Evolutionary conservation across 2,113 vertebrate species (phyloP), one percentile per base, ranked within the genome.

Genomic region (Eudorcas thomsonii): DNA sequence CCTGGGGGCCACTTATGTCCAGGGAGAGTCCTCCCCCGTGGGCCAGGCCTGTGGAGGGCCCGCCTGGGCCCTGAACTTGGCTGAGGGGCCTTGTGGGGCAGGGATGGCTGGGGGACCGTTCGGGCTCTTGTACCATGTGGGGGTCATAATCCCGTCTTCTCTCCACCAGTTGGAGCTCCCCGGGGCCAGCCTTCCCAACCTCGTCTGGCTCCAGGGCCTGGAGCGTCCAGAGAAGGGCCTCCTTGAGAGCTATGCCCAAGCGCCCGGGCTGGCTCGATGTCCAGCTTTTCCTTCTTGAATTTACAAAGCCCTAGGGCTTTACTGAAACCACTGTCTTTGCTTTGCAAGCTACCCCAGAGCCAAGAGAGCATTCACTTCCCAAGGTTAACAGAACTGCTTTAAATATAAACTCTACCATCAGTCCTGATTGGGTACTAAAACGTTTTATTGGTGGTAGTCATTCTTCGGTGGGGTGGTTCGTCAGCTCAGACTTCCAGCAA

Each of bases 401-500:
- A 59, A 80, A 84, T 59, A 39, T 7, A 57, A 83, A 91, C 57
- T 67, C 74, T 13, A 6, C 82, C 55, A 12, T 10, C 48, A 13
- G 50, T 48, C 33, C 94, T 64, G 55, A 59, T 0, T 1, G 50
- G 83, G 83, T 8, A 43, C 50, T 48, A 57, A 54, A 80, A 36
- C 1, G 28, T 92, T 87, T 90, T 33, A 33, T 45, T 25, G 80
- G 77, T 36, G 21, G 39, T 15, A n/a, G 45, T 52, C 80, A 8
- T n/a, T 71, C 59, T 78, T 36, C 0, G 0, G 59, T 2, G 10
- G 48, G 59, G 43, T 11, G 0, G 0, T 33, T 43, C 6, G 0
- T 59, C 80, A 2, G 0, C 25, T 52, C 9, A 6, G 54, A 12
- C 7, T 23, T 64, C 88, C 52, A 64, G 9, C 0, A 3, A 57